phyloP scores from a whole-genome alignment of 2,888 invertebrate species.

The Salpingus planirostris region DNA sequence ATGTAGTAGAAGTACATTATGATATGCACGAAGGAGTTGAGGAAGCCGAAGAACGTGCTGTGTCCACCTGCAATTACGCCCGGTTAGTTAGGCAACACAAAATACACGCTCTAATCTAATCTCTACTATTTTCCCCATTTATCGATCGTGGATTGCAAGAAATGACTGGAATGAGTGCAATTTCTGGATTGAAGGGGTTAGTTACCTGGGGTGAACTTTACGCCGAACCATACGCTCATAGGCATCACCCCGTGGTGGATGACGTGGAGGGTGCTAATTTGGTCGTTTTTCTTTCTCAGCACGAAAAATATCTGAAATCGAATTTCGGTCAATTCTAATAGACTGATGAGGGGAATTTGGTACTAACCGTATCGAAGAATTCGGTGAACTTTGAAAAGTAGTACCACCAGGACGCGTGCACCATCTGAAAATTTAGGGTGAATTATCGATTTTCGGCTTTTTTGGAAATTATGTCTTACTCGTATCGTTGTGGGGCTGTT shows the following conservation, averaged over 20 bases:
- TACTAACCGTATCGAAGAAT: slow-evolving; percentile 88
- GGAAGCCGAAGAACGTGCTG: slow-evolving; percentile 88
- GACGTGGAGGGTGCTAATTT: slow-evolving; percentile 88
- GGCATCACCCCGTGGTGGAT: slow-evolving; percentile 98
- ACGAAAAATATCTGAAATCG: slow-evolving; percentile 80
- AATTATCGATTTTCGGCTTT: background rate
- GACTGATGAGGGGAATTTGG: no score
- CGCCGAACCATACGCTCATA: slow-evolving; percentile 95
- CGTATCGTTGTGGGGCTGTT: slow-evolving; percentile 82
- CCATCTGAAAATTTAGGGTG: slow-evolving; percentile 88
- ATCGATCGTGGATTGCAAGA: no score
- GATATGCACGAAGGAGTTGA: slow-evolving; percentile 95
- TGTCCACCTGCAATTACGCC: slow-evolving; percentile 81
- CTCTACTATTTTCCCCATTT: no score
- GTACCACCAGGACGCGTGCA: slow-evolving; percentile 91
- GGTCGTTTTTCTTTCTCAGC: slow-evolving; percentile 86
- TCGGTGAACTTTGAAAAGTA: slow-evolving; percentile 95
- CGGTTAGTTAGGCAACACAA: no score
- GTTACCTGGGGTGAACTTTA: slow-evolving; percentile 85
- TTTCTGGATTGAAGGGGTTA: no score
- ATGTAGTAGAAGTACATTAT: slow-evolving; percentile 94
- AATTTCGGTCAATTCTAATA: no score
- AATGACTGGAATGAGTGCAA: no score
- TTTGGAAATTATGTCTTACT: slow-evolving; percentile 61
- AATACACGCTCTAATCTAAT: slow-evolving; percentile 1